Conservation (phyloP, 1,140 invertebrate genomes). For the Hylyphantes graminicola region DNA sequence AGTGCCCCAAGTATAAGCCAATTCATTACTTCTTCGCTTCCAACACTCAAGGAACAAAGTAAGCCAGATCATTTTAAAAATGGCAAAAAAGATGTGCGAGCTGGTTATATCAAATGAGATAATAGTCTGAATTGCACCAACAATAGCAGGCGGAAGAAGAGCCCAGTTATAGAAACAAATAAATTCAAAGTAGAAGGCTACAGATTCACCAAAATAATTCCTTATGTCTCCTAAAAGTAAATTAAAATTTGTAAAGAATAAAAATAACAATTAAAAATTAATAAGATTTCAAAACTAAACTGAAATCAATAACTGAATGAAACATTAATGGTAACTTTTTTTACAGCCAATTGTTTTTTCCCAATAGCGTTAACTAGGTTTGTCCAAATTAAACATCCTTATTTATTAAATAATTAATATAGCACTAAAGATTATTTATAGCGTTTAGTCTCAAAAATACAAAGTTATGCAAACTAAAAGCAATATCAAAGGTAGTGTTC, state of each 20-base stretch:
- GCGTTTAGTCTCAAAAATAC: too few relatives aligned
- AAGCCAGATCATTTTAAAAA: constrained; percentile 94
- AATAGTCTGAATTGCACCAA: constrained; percentile 74
- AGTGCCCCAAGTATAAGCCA: constrained; percentile 86
- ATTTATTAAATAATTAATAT: too few relatives aligned
- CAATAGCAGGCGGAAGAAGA: constrained; percentile 76
- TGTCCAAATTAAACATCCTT: too few relatives aligned
- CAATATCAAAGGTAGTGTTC: too few relatives aligned
- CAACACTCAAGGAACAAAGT: constrained; percentile 82
- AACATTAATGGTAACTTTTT: too few relatives aligned
- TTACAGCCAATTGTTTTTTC: too few relatives aligned
- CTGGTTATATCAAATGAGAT: constrained; percentile 69
- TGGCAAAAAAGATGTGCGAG: constrained; percentile 91
- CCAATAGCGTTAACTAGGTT: too few relatives aligned
- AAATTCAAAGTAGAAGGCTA: constrained; percentile 85
- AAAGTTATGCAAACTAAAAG: too few relatives aligned
- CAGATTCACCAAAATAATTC: constrained; percentile 84
- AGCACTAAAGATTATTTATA: too few relatives aligned
- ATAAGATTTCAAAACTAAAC: background rate
- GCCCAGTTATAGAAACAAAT: constrained; percentile 80
- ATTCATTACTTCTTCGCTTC: constrained; percentile 80
- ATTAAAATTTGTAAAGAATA: constrained; percentile 13
- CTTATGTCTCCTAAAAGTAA: constrained; percentile 76
- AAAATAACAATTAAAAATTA: background rate
- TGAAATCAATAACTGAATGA: background rate